These are phyloP conservation scores for Leptocoma aspasia DNA, from an alignment of 2,113 vertebrate species.

Conservation along the genomic window DNA sequence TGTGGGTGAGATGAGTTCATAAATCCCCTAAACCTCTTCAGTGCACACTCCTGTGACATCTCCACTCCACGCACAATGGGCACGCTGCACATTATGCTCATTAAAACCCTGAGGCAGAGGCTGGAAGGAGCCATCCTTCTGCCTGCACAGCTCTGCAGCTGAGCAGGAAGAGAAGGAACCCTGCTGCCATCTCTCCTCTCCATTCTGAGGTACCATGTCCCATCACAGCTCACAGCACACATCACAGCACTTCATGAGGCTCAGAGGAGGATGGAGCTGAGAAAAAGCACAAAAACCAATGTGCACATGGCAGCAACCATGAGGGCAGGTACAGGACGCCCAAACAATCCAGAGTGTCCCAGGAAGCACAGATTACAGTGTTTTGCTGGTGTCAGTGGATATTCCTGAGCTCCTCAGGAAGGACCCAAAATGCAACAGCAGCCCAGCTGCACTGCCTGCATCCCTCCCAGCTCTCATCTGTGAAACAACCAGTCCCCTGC, in stretches of 20 bases:
- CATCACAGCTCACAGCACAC: background rate
- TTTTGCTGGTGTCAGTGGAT: background rate
- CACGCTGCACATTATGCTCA: fast-evolving
- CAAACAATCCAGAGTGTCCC: background rate
- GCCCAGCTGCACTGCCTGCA: background rate
- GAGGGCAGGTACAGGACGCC: background rate
- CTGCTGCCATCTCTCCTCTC: background rate
- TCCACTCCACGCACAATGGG: background rate
- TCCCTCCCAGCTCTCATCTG: background rate
- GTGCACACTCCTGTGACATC: fast-evolving
- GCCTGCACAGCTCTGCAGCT: background rate
- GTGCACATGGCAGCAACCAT: background rate
- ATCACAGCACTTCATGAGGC: fast-evolving
- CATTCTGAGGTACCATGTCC: fast-evolving
- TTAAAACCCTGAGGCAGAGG: background rate
- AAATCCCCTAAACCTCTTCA: background rate
- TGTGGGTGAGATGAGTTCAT: background rate
- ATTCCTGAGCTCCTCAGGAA: background rate
- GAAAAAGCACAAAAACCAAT: background rate
- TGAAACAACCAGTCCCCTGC: background rate
- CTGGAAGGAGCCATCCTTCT: background rate
- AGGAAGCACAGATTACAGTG: background rate
- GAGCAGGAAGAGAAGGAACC: background rate
- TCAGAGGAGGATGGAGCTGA: background rate
- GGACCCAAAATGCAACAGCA: background rate